These are phyloP conservation scores for Macaria notata DNA, from an alignment of 2,888 invertebrate genomes.

Conservation along the genomic window DNA sequence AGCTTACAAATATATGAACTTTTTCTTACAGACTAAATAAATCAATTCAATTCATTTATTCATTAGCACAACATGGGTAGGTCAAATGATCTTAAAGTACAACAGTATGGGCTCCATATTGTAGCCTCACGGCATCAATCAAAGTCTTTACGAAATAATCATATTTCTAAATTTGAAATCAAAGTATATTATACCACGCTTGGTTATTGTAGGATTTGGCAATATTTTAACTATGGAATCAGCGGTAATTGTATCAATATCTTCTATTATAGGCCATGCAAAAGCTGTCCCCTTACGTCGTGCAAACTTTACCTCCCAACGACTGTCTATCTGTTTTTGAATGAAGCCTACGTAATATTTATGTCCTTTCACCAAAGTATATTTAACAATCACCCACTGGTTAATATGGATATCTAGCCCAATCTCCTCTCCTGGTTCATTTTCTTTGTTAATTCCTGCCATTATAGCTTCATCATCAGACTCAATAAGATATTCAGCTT, in stretches of 20 bases:
- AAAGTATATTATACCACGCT: constrained; percentile 3
- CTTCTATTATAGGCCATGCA: constrained; percentile 4
- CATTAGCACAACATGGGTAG: no score
- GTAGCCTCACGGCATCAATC: no score
- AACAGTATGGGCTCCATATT: no score
- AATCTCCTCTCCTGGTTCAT: neutral
- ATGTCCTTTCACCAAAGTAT: neutral
- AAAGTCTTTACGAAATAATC: constrained; percentile 13
- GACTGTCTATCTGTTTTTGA: neutral
- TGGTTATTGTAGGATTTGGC: constrained; percentile 1
- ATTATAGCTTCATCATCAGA: neutral
- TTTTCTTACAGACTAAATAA: constrained; percentile 5
- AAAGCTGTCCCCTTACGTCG: constrained; percentile 5
- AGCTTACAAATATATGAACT: constrained; percentile 7
- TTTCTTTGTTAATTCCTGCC: neutral
- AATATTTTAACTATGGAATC: constrained; percentile 6
- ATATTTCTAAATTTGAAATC: constrained; percentile 12
- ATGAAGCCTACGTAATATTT: constrained; percentile 1
- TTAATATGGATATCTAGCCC: neutral
- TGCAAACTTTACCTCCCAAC: neutral
- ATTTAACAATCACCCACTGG: neutral
- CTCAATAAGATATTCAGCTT: neutral
- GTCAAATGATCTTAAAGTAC: no score
- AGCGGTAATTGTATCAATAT: constrained; percentile 2
- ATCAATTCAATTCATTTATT: no score